phyloP scores from a whole-genome alignment of 2,113 vertebrate genomes.

The Lamprotornis superbus region DNA sequence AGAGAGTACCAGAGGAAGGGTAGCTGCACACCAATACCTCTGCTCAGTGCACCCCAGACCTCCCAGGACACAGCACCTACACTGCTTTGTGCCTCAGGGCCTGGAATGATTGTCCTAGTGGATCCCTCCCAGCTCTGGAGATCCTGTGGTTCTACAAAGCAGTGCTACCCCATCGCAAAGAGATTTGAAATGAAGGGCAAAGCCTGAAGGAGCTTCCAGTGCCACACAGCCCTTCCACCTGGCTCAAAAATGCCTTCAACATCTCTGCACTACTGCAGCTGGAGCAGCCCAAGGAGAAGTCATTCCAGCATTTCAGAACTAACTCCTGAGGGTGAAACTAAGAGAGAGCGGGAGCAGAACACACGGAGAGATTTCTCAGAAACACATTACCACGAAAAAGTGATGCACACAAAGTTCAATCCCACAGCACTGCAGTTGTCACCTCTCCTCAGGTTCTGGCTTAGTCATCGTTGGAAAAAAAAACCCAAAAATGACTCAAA shows the following conservation, averaged over 20 bases:
- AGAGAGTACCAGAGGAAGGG: not conserved
- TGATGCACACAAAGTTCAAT: not conserved
- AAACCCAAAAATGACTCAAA: not conserved
- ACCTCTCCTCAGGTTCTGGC: not conserved
- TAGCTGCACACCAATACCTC: not conserved
- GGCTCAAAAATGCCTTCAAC: not conserved
- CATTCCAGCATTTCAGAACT: not conserved
- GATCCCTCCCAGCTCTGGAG: not conserved
- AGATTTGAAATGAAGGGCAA: not conserved
- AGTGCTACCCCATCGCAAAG: rapidly evolving
- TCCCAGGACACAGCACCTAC: not conserved
- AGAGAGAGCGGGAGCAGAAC: not conserved
- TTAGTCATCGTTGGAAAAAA: not conserved
- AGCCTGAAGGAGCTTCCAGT: not conserved
- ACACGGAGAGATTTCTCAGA: not conserved
- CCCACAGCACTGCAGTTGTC: not conserved
- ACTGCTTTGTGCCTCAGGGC: no score
- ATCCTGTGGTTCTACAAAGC: not conserved
- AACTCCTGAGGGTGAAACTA: not conserved
- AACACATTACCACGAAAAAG: not conserved
- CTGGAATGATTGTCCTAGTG: not conserved
- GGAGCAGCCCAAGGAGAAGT: not conserved
- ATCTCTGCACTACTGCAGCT: not conserved
- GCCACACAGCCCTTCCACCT: not conserved
- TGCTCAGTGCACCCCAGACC: not conserved